Percentiles rank a stretch among this genome's conserved stretches.
Conservation (phyloP, 2,113 vertebrate genomes). For the Scalopus aquaticus region DNA sequence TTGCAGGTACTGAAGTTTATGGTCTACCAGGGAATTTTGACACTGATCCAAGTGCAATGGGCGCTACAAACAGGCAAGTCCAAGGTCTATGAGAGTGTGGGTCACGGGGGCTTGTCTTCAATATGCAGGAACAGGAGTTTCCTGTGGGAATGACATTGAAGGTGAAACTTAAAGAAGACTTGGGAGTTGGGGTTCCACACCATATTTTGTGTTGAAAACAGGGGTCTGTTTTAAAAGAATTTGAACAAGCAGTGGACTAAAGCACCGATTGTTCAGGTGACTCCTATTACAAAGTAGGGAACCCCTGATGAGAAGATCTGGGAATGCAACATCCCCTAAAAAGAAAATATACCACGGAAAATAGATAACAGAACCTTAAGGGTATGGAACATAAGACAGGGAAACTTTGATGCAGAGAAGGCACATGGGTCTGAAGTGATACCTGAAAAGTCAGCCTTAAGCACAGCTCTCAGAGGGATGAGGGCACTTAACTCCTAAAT, state of each 20-base stretch:
- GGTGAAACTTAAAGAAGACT: not conserved
- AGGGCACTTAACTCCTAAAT: not conserved
- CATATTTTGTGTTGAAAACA: conserved; percentile 28
- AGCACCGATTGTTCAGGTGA: conserved; percentile 2
- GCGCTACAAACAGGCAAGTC: not conserved
- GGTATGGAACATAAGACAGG: not conserved
- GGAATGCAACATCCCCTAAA: too few species aligned
- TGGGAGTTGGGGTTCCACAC: not conserved
- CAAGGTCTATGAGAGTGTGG: not conserved
- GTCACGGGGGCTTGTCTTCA: not conserved
- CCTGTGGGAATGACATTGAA: not conserved
- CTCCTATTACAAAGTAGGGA: not conserved
- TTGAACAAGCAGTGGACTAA: not conserved
- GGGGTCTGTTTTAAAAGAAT: not conserved
- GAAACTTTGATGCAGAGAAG: not conserved
- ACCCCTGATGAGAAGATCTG: not conserved
- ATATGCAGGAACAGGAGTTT: not conserved
- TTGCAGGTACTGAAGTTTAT: not conserved
- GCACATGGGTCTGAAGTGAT: not conserved
- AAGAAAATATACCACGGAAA: conserved; percentile 17
- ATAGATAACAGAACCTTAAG: not conserved
- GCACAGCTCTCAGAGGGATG: not conserved
- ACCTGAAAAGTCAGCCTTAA: not conserved
- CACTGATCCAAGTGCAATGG: not conserved
- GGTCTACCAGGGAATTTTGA: not conserved